Evolutionary conservation across 1,140 invertebrate species (phyloP), one percentile per base, ranked within the genome.

Genomic region (Heterodera schachtii): DNA sequence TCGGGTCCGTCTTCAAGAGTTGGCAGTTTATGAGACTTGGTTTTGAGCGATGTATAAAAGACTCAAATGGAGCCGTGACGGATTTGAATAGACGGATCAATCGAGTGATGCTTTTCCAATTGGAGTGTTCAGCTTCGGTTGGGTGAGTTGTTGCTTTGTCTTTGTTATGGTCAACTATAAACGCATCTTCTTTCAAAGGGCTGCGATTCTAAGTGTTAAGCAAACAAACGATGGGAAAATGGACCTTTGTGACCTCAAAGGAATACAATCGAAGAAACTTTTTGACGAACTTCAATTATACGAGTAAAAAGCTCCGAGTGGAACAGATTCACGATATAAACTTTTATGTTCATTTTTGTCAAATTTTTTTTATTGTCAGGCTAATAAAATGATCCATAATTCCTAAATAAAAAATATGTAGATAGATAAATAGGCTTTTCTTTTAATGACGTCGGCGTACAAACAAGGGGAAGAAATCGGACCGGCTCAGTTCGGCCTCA

Each of bases 1-100:
- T 98, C 0, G 97, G 97, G 1, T 97, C 96, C 0, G 95, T 98
- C 0, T 98, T 95, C 94, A 94, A 95, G 84, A 97, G 95, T 84
- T 98, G 96, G 96, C 88, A 93, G 2, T 92, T 94, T 2, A 88
- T 98, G 74, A 92, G 94, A 88, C 90, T 16, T 41, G 87, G 87
- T 21, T 85, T 85, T 77, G 44, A 74, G 41, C 64, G 79, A 69
- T 31, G 49, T 8, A 71, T 85, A 19, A 66, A 79, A 52, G 52
- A 43, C 19, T 13, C 31, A 41, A 71, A 71, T 46, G 31, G 4
- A 46, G 64, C 19, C 64, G 11, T 71, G 41, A 71, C 31, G 1
- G 43, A 46, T 7, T 46, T 46, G 69, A n/a, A 71, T 11, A 71
- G 69, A 43, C 69, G 44, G 44, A 71, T 71, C 16, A 2, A 46